Evolutionary conservation across 2,888 invertebrate genomes (phyloP).

Genomic region (Tenthredo scrophulariae): DNA sequence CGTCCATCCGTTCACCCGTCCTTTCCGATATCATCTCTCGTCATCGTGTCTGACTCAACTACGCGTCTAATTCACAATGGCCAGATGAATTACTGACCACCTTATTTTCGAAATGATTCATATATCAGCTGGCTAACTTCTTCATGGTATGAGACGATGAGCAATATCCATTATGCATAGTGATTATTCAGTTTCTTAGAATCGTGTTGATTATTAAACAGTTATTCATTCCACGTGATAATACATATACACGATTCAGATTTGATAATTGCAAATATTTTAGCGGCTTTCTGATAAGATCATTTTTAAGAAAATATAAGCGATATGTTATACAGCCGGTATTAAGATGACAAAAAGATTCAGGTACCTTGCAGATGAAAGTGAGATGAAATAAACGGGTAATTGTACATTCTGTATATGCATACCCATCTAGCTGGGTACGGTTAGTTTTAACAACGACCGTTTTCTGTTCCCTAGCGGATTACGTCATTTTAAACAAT

Average conservation of each 20-base stretch:
- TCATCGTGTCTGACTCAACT: constrained; percentile 46
- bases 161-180: not conserved
- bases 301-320: not conserved
- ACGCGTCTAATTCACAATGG: constrained; percentile 25
- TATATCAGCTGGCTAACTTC: not conserved
- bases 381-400: constrained; percentile 5
- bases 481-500: constrained; percentile 33
- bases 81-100: not conserved
- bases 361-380: not conserved
- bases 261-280: not conserved
- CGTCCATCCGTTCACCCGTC: not conserved
- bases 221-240: not conserved
- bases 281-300: not conserved
- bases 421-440: not conserved
- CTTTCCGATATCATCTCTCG: constrained; percentile 1
- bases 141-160: not conserved
- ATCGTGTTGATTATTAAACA: not conserved
- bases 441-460: not conserved
- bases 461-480: not conserved
- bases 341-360: not conserved
- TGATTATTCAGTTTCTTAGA: not conserved
- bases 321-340: not conserved
- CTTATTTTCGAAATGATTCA: not conserved
- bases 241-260: not conserved
- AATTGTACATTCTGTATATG: not conserved